These are phyloP conservation scores for Bos javanicus DNA, from an alignment of 2,113 vertebrate genomes.

Conservation along the genomic window DNA sequence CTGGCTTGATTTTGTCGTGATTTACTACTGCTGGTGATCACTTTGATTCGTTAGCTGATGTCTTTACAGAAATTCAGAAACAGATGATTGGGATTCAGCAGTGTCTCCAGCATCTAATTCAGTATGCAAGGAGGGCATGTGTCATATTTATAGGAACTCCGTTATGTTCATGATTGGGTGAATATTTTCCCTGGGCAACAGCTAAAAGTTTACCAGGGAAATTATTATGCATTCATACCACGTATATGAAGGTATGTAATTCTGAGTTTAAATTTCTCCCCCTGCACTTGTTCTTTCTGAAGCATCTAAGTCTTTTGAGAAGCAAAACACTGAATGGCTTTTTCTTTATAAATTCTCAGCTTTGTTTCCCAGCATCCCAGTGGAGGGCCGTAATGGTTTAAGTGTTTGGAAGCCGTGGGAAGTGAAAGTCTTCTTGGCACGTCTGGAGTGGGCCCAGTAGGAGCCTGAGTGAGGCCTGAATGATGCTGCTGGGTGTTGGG, in stretches of 20 bases:
- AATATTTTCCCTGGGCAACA: constrained; percentile 28
- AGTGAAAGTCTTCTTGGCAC: not conserved
- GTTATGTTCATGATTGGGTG: constrained; percentile 51
- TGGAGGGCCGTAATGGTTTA: not conserved
- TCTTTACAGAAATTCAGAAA: constrained; percentile 68
- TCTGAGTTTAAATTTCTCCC: constrained; percentile 29
- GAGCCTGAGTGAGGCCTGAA: not conserved
- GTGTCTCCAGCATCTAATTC: constrained; percentile 52
- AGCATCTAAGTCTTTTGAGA: not conserved
- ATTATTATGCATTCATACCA: constrained; percentile 17
- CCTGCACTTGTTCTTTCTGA: not conserved
- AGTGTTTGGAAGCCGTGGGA: not conserved
- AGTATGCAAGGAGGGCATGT: constrained; percentile 30
- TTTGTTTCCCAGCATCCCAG: not conserved
- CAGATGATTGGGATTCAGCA: constrained; percentile 67
- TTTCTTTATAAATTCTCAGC: not conserved
- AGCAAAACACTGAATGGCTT: not conserved
- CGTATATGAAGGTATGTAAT: constrained; percentile 12
- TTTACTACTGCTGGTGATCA: constrained; percentile 68
- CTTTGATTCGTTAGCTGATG: constrained; percentile 71
- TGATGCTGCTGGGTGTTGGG: not conserved
- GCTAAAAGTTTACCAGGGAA: constrained; percentile 51
- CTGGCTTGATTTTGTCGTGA: constrained; percentile 53
- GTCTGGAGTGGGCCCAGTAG: not conserved
- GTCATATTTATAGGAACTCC: constrained; percentile 65